Evolutionary conservation across 2,888 invertebrate genomes (phyloP), one percentile per base, ranked within the genome.

Genomic region (Yponomeuta cagnagella): DNA sequence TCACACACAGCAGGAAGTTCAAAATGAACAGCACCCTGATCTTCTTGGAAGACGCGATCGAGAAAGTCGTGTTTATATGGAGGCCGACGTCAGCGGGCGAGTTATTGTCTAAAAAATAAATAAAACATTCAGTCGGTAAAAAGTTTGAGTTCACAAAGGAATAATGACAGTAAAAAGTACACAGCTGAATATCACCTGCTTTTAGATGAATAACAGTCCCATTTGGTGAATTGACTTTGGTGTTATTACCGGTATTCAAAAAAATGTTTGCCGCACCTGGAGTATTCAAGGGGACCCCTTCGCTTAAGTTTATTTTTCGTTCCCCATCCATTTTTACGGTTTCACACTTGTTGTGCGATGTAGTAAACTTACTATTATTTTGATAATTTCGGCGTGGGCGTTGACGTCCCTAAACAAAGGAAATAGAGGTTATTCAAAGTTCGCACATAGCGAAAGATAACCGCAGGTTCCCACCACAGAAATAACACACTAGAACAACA

Each of bases 11-110:
- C 75, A 90, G 83, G 81, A 91, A 89, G 81, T 89, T 91, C 70
- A 90, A 77, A 71, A 90, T 78, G 78, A 91, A 88, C 78, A 91
- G 80, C 74, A 90, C 81, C 81, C 84, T 89, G 76, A 91, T 86
- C 88, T 90, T 91, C 88, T 89, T 90, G 81, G 90, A 90, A 87
- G 91, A 90, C 86, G 89, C 90, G 80, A 90, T 86, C 71, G 90
- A 87, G 76, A 90, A 84, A 71, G 90, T 91, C 58, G 91, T 90
- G 77, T 91, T 90, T 77, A 91, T 89, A 76, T 91, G 90, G 70
- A 91, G 86, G 75, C 90, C 91, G 77, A 90, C 87, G 48, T 91
- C 90, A 52, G 89, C 80, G 43, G 87, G 85, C 10, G 69, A 37
- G 67, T 48, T 70, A 74, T 88, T 89, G 73, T 87, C 90, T 90